These are phyloP conservation scores for Channa maculata DNA, from an alignment of 2,113 vertebrate genomes.

Conservation along the genomic window DNA sequence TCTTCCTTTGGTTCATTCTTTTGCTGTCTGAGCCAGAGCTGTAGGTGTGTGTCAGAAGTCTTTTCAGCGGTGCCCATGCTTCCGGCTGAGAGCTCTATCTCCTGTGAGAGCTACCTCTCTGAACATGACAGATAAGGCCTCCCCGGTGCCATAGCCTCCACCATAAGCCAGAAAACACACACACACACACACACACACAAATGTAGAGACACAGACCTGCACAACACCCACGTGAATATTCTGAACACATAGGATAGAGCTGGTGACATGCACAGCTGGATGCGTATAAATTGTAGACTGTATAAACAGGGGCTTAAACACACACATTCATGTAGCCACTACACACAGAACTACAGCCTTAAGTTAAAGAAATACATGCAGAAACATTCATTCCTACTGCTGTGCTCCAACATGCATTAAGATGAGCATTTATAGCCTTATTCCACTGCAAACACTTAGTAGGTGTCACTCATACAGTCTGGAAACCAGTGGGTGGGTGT, in stretches of 20 bases:
- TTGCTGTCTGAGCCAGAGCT: conserved; percentile 54
- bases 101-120: conserved; percentile 71
- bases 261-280: conserved; percentile 38
- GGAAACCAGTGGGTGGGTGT: conserved; percentile 39
- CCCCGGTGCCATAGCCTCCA: conserved; percentile 59
- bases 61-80: conserved; percentile 65
- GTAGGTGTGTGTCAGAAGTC: conserved; percentile 71
- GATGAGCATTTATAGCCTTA: conserved; percentile 26
- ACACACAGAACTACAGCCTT: conserved; percentile 16
- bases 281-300: conserved; percentile 21
- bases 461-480: conserved; percentile 30
- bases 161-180: conserved; percentile 47
- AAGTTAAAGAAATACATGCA: conserved; percentile 33
- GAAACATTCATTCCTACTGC: conserved; percentile 25
- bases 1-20: conserved; percentile 46
- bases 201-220: conserved; percentile 12
- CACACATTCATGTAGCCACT: neutral
- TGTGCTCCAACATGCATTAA: conserved; percentile 30
- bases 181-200: neutral
- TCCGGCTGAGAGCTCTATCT: conserved; percentile 67
- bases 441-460: conserved; percentile 22
- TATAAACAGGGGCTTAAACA: conserved; percentile 31
- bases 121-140: conserved; percentile 76
- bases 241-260: conserved; percentile 27
- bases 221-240: conserved; percentile 45